These are phyloP conservation scores for Dinocampus coccinellae DNA, from an alignment of 2,888 invertebrate species.

Conservation along the genomic window DNA sequence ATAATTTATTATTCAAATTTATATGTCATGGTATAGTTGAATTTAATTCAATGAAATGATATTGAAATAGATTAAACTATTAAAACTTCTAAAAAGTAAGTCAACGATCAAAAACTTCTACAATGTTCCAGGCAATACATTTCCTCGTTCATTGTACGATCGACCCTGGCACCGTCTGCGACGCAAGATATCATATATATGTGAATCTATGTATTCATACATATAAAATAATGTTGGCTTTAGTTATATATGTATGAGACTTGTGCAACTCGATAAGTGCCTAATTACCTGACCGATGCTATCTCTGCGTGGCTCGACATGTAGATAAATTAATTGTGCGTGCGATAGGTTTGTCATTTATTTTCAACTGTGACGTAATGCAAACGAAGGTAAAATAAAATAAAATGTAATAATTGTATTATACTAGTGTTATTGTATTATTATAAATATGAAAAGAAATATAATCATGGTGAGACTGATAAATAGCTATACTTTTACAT, in stretches of 20 bases:
- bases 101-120: conserved; percentile 17
- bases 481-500: conserved; percentile 22
- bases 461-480: background rate
- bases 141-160: conserved; percentile 11
- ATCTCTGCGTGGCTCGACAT: conserved; percentile 49
- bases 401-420: background rate
- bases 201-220: background rate
- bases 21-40: background rate
- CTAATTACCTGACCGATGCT: conserved; percentile 54
- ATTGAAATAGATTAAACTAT: conserved; percentile 12
- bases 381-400: background rate
- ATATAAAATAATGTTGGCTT: conserved; percentile 3
- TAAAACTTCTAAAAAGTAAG: conserved; percentile 6
- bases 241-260: conserved; percentile 33
- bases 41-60: background rate
- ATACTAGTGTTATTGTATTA: background rate
- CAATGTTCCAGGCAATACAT: background rate
- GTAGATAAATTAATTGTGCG: conserved; percentile 61
- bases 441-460: background rate
- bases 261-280: conserved; percentile 58
- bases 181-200: background rate
- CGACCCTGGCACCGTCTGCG: conserved; percentile 21
- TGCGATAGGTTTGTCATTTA: conserved; percentile 42
- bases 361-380: background rate
- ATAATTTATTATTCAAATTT: too few relatives aligned